Evolutionary conservation across 2,797 vertebrate species (phyloP).

Genomic region (Clarias pachynema): DNA sequence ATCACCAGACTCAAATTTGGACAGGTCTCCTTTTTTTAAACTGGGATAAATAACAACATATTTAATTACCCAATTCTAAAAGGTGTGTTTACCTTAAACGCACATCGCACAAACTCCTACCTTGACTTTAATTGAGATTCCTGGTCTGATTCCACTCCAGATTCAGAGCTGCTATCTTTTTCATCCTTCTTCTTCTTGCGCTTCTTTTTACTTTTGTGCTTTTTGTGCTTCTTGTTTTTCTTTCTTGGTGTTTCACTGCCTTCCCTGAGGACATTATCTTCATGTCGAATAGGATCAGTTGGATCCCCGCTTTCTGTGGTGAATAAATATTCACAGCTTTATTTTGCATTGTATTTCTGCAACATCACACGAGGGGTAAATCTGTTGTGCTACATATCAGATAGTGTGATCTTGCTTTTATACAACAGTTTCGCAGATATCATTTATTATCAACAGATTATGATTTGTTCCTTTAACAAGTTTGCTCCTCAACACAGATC

Average conservation of each 20-base stretch:
- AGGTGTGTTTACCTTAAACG: not conserved
- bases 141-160: slow-evolving; percentile 75
- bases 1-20: slow-evolving; percentile 61
- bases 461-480: too few species aligned
- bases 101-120: slow-evolving; percentile 57
- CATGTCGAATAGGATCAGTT: slow-evolving; percentile 63
- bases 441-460: too few species aligned
- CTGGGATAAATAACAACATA: slow-evolving; percentile 53
- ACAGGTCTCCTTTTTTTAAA: slow-evolving; percentile 68
- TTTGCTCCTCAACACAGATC: too few species aligned
- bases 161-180: slow-evolving; percentile 81
- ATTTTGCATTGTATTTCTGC: too few species aligned
- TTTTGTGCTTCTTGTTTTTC: slow-evolving; percentile 82
- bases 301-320: slow-evolving; percentile 72
- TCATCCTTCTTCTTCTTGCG: slow-evolving; percentile 77
- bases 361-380: too few species aligned
- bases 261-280: slow-evolving; percentile 70
- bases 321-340: not conserved
- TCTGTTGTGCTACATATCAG: too few species aligned
- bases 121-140: slow-evolving; percentile 73
- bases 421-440: too few species aligned
- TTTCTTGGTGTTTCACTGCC: slow-evolving; percentile 73
- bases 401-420: too few species aligned
- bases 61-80: not conserved
- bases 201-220: slow-evolving; percentile 85